Percentiles rank a stretch among this genome's conserved stretches.
phyloP scores from a whole-genome alignment of 2,113 vertebrate species.

The Hydrolagus affinis region DNA sequence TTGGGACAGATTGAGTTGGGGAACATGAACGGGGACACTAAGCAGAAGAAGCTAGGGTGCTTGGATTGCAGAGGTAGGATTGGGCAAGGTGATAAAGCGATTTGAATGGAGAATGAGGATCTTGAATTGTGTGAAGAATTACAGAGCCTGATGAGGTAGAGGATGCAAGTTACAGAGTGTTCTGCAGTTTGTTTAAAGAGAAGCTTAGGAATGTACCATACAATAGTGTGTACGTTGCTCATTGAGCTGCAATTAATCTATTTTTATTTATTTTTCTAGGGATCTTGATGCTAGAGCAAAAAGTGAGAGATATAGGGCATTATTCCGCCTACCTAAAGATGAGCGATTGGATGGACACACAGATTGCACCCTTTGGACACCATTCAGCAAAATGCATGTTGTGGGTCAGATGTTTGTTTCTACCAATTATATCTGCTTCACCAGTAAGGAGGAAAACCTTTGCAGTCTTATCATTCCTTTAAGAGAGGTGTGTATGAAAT shows the following conservation, averaged over 20 bases:
- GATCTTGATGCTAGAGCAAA: conserved; percentile 94
- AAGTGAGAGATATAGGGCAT: conserved; percentile 81
- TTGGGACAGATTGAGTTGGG: too few species aligned
- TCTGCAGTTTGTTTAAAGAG: too few species aligned
- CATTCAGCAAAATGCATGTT: conserved; percentile 96
- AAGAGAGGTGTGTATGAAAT: conserved; percentile 64
- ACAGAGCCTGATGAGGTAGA: background rate
- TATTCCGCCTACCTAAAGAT: conserved; percentile 91
- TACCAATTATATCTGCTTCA: conserved; percentile 98
- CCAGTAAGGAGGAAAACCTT: conserved; percentile 85
- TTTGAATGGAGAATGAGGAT: too few species aligned
- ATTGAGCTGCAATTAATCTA: background rate
- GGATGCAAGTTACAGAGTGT: background rate
- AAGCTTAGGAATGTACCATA: background rate
- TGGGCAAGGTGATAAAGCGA: too few species aligned
- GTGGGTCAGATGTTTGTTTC: conserved; percentile 98
- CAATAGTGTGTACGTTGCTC: background rate
- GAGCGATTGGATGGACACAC: conserved; percentile 95
- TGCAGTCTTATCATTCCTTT: conserved; percentile 96
- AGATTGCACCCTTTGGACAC: conserved; percentile 94
- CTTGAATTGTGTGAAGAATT: too few species aligned
- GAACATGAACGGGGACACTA: too few species aligned
- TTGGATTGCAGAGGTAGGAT: too few species aligned
- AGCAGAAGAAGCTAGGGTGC: too few species aligned
- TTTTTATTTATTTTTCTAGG: conserved; percentile 46